Evolutionary conservation across 2,113 vertebrate species (phyloP), one percentile per base, ranked within the genome.

Genomic region (Ibidorhyncha struthersii): DNA sequence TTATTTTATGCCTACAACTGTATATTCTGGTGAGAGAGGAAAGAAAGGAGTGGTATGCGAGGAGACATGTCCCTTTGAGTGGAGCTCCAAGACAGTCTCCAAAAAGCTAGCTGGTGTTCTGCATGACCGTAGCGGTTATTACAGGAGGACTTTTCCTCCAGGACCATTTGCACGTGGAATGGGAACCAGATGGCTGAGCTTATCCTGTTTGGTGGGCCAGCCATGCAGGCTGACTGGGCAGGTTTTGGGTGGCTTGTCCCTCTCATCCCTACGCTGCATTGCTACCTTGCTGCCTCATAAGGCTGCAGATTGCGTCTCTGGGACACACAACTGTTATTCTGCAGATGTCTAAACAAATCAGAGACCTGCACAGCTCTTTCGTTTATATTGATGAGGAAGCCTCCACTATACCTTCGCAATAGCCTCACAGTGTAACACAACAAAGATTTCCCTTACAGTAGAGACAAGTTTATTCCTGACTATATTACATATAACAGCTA

Each of bases 251-350:
- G n/a, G 10, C 16, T 20, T 70, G 18, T 52, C 11, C 6, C 27
- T 55, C 30, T 86, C 61, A 49, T 1, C 3, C 10, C 4, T 23
- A 13, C 0, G 0, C 49, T 66, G 27, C 0, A 0, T 23, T 50
- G 4, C 41, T 59, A 12, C 40, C 25, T n/a, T n/a, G 8, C 19
- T 78, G 56, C 13, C 26, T 23, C 50, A 26, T 29, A 38, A 50
- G 23, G 36, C 62, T 95, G 49, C 32, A 82, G 45, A 43, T 17
- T 56, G 14, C 66, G 27, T 16, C 45, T 85, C 52, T 63, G 41
- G 9, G 61, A 66, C 47, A 17, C 1, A 5, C 11, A 87, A 9
- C 29, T 43, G 20, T 4, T 32, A 14, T 71, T 79, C 26, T 63
- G 29, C 7, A 43, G 29, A 14, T 50, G 25, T 34, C 47, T 38